Evolutionary conservation across 2,888 invertebrate species (phyloP).

Genomic region (Nymphalis urticae): DNA sequence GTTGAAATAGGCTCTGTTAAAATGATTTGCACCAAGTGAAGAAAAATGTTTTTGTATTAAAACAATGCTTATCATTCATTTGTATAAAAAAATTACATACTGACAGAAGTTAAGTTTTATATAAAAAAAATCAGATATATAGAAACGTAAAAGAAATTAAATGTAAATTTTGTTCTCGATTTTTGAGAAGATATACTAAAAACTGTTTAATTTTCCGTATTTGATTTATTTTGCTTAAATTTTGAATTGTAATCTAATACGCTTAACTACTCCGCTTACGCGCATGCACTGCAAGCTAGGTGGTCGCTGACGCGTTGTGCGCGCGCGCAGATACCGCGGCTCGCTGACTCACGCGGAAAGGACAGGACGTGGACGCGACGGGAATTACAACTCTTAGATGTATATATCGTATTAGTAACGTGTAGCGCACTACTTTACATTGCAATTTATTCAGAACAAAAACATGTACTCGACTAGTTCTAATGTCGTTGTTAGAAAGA

Average conservation of each 20-base stretch:
- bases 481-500: background rate
- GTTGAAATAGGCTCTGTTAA: too few species aligned
- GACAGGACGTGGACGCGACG: conserved; percentile 43
- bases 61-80: too few species aligned
- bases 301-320: conserved; percentile 37
- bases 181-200: too few species aligned
- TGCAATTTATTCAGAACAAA: conserved; percentile 9
- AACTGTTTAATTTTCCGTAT: too few species aligned
- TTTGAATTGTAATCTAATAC: background rate
- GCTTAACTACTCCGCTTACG: conserved; percentile 14
- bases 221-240: background rate
- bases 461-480: background rate
- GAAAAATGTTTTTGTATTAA: too few species aligned
- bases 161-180: too few species aligned
- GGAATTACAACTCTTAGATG: conserved; percentile 32
- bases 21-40: too few species aligned
- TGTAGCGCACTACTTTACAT: conserved; percentile 20
- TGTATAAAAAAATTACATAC: too few species aligned
- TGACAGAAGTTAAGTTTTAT: too few species aligned
- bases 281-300: conserved; percentile 20
- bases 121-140: too few species aligned
- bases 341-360: conserved; percentile 48
- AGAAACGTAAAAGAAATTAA: too few species aligned
- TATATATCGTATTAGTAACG: conserved; percentile 25
- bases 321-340: conserved; percentile 41